Conservation (phyloP, 2,797 vertebrate species). For the Columba guinea region DNA sequence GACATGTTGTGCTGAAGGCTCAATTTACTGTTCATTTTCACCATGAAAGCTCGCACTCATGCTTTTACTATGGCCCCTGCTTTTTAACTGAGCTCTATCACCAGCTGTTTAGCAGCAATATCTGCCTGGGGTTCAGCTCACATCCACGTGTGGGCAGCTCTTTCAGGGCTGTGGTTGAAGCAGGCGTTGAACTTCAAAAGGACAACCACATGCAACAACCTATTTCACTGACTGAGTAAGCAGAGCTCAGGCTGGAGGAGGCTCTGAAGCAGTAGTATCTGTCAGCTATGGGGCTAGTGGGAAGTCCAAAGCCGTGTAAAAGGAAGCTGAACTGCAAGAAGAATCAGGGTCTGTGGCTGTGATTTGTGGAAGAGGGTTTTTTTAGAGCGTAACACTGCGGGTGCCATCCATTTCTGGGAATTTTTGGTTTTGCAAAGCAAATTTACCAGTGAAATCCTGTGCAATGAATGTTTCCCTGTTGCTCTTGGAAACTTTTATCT, state of each 20-base stretch:
- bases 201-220: neutral
- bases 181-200: neutral
- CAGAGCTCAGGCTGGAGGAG: neutral
- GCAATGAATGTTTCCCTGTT: neutral
- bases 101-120: neutral
- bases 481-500: neutral
- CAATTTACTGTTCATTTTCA: neutral
- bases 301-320: neutral
- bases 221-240: neutral
- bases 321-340: neutral
- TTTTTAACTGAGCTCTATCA: neutral
- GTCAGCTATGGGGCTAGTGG: rapidly evolving
- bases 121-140: neutral
- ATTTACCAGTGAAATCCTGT: neutral
- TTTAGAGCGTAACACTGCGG: neutral
- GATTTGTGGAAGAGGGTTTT: neutral
- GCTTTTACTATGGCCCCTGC: neutral
- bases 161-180: neutral
- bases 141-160: rapidly evolving
- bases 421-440: neutral
- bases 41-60: neutral
- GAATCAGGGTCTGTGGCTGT: neutral
- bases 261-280: neutral
- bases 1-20: neutral
- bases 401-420: neutral